Percentiles rank a stretch among this genome's conserved stretches.
These are phyloP conservation scores for Pyrocoelia pectoralis DNA, from an alignment of 2,888 invertebrate genomes.

Conservation along the genomic window DNA sequence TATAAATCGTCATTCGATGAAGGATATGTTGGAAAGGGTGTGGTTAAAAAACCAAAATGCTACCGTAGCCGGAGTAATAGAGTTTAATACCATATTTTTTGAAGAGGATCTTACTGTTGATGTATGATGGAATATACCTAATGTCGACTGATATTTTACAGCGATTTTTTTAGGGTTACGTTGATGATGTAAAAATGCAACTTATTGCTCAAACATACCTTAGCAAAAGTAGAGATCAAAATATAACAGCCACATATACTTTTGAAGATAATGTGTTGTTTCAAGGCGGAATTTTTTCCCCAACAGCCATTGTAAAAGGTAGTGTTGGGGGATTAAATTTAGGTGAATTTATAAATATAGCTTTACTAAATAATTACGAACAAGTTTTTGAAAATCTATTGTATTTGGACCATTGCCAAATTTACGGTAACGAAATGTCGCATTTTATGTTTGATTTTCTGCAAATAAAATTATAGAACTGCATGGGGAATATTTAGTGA, in stretches of 20 bases:
- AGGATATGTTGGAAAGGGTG: constrained; percentile 53
- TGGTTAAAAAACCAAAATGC: constrained; percentile 62
- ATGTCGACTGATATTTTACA: too few species aligned
- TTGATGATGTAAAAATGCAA: constrained; percentile 61
- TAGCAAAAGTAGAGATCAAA: constrained; percentile 62
- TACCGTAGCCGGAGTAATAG: constrained; percentile 47
- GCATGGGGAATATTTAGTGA: constrained; percentile 57
- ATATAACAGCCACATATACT: constrained; percentile 56
- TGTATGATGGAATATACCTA: too few species aligned
- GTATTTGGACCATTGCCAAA: constrained; percentile 46
- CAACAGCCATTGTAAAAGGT: constrained; percentile 52
- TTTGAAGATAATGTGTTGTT: constrained; percentile 59
- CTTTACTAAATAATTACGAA: constrained; percentile 57
- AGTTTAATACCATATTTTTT: constrained; percentile 52
- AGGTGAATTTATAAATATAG: constrained; percentile 57
- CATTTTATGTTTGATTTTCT: neutral
- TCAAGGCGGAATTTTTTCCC: constrained; percentile 51
- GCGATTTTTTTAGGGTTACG: constrained; percentile 60
- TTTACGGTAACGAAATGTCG: constrained; percentile 42
- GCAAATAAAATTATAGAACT: constrained; percentile 43
- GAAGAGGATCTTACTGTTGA: constrained; percentile 48
- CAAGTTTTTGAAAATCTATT: constrained; percentile 57
- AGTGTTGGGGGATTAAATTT: constrained; percentile 55
- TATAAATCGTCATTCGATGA: constrained; percentile 57
- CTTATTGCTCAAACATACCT: constrained; percentile 62